Evolutionary conservation across 2,797 vertebrate genomes (phyloP).

Genomic region (Rhynchonycteris naso): DNA sequence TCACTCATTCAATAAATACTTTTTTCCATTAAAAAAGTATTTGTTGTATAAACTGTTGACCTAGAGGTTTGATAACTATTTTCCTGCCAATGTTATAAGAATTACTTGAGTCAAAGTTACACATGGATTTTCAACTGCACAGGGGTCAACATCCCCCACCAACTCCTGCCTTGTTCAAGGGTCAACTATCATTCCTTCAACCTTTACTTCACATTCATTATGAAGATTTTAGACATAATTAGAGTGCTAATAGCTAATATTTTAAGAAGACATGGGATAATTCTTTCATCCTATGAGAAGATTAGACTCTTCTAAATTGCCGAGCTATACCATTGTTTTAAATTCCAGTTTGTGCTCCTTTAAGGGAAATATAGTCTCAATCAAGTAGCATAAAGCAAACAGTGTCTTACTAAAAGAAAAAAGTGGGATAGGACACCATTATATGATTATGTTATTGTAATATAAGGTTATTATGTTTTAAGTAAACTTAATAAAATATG

Average conservation of each 20-base stretch:
- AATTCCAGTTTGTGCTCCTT: not conserved
- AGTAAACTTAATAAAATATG: not conserved
- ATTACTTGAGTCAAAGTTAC: not conserved
- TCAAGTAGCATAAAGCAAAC: not conserved
- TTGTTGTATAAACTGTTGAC: not conserved
- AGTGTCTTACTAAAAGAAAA: not conserved
- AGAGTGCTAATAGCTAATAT: not conserved
- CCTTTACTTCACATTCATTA: not conserved
- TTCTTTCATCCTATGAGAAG: not conserved
- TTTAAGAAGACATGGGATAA: constrained; percentile 36
- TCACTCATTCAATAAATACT: not conserved
- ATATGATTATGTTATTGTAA: not conserved
- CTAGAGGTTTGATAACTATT: not conserved
- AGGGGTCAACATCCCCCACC: not conserved
- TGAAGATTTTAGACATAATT: not conserved
- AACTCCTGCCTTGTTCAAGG: not conserved
- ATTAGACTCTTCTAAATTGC: not conserved
- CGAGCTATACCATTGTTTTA: not conserved
- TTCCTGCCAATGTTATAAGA: not conserved
- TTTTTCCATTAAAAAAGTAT: not conserved
- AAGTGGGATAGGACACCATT: not conserved
- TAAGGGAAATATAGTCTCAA: not conserved
- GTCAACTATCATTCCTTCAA: constrained; percentile 30
- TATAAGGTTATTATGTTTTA: not conserved
- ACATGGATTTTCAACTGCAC: not conserved